Base-by-base conservation (phyloP, 92 coral and sea anemone genomes). In the Pocillopora grandis region DNA sequence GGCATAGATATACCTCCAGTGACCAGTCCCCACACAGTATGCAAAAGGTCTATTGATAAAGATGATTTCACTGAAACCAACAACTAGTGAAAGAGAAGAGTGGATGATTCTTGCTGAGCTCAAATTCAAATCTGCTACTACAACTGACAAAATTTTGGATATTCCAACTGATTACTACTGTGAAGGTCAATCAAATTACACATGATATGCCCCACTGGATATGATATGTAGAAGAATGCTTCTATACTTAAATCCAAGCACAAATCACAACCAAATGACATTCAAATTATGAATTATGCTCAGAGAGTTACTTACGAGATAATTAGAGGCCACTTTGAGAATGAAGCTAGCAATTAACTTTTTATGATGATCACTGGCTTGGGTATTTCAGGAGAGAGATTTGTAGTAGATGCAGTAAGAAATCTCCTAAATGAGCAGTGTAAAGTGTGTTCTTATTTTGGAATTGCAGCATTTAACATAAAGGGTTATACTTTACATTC, bases 181-280 rank as follows among this genome's bases (percentile, higher is more conserved):
- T 55, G 76, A 86, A 79, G 89, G 20, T 42, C 75, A 57, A 17
- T 79, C 81, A 57, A 0, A 1, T 0, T 87, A 90, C 36, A 86
- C 80, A 79, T 10, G 55, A 75, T 77, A 91, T 88, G 94, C 89
- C 94, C 64, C 86, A 87, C 61, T 91, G 91, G 94, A 88, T 88
- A 10, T 23, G 74, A 82, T 64, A 6, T 13, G 65, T 89, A 85
- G 23, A 91, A 88, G 56, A 81, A 70, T 62, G 37, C 77, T 14
- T 1, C 52, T 55, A 60, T 57, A 71, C 72, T 1, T 10, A 42
- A 71, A 52, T 1, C 21, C 35, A 21, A 75, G 56, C 16, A 18
- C 27, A 80, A 17, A 23, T 23, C 27, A 23, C 27, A 23, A 15
- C 78, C 78, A 23, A 49, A 37, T 81, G 85, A 81, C 9, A 77